A percentile compares a stretch with the other conserved stretches of the same genome.
These are phyloP conservation scores for Natrix natrix DNA, from an alignment of 2,797 vertebrate species.

Conservation along the genomic window DNA sequence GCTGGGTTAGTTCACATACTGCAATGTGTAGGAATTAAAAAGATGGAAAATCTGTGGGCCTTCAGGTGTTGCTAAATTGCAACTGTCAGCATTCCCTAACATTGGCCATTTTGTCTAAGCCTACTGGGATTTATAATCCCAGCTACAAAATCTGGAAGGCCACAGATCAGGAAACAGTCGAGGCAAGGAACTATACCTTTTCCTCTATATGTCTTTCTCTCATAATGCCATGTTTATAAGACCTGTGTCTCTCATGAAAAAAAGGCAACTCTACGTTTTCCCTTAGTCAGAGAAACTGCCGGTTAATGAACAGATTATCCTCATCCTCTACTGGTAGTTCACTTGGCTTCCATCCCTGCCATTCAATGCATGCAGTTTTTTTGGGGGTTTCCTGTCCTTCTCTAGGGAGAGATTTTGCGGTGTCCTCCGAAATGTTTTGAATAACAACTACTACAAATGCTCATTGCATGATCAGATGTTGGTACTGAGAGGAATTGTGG, in stretches of 20 bases:
- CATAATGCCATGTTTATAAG: not conserved
- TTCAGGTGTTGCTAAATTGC: not conserved
- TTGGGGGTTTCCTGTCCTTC: not conserved
- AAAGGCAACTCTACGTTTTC: not conserved
- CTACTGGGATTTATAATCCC: not conserved
- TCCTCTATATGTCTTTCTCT: not conserved
- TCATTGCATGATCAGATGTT: not conserved
- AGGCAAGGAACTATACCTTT: not conserved
- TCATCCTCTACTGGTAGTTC: not conserved
- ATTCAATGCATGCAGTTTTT: not conserved
- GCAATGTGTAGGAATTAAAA: conserved; percentile 9
- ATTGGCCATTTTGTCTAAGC: not conserved
- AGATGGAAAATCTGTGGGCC: not conserved
- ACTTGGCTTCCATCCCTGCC: not conserved
- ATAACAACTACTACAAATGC: not conserved
- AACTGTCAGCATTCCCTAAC: not conserved
- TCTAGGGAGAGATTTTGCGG: not conserved
- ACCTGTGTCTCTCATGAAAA: not conserved
- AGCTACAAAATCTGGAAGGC: not conserved
- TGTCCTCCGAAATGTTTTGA: not conserved
- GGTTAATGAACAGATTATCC: not conserved
- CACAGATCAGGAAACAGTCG: not conserved
- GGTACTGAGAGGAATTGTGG: not conserved
- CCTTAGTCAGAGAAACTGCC: not conserved
- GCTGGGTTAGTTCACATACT: not conserved